phyloP scores from a whole-genome alignment of 2,797 vertebrate species.

The Thalassophryne amazonica region DNA sequence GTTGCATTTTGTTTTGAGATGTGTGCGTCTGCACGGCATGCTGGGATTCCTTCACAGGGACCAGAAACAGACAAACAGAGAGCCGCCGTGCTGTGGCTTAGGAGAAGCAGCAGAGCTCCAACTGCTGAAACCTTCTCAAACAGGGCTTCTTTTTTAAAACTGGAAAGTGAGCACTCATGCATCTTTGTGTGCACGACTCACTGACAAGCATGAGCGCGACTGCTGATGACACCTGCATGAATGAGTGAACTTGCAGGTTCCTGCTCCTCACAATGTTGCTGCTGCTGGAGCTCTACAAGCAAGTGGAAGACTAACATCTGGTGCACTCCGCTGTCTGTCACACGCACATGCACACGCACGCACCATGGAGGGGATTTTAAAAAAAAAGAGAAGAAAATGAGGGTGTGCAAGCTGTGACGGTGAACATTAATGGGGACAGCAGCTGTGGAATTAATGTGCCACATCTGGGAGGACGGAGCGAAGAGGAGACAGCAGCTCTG shows the following conservation, averaged over 20 bases:
- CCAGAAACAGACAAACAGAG: not conserved
- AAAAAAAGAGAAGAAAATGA: slow-evolving; percentile 52
- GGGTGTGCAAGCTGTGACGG: slow-evolving; percentile 69
- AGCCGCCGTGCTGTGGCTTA: slow-evolving; percentile 1
- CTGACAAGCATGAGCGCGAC: slow-evolving; percentile 54
- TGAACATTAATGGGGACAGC: slow-evolving; percentile 74
- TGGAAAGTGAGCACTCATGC: slow-evolving; percentile 27
- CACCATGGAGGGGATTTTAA: slow-evolving; percentile 11
- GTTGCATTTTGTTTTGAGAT: slow-evolving; percentile 6
- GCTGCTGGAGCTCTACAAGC: slow-evolving; percentile 51
- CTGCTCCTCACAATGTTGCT: slow-evolving; percentile 49
- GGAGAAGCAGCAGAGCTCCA: slow-evolving; percentile 18
- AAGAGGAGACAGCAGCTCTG: slow-evolving; percentile 24
- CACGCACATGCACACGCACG: not conserved
- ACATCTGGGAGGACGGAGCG: slow-evolving; percentile 72
- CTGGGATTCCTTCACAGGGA: not conserved
- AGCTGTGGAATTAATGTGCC: slow-evolving; percentile 79
- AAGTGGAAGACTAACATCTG: slow-evolving; percentile 54
- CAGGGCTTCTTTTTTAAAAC: slow-evolving; percentile 58
- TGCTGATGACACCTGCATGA: slow-evolving; percentile 61
- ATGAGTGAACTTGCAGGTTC: slow-evolving; percentile 56
- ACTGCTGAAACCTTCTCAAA: slow-evolving; percentile 69
- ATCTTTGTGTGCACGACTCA: slow-evolving; percentile 11
- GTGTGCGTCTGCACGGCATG: slow-evolving; percentile 1
- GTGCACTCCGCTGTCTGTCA: slow-evolving; percentile 20